Evolutionary conservation across 2,888 invertebrate genomes (phyloP).

Genomic region (Lordiphosa fenestrarum): DNA sequence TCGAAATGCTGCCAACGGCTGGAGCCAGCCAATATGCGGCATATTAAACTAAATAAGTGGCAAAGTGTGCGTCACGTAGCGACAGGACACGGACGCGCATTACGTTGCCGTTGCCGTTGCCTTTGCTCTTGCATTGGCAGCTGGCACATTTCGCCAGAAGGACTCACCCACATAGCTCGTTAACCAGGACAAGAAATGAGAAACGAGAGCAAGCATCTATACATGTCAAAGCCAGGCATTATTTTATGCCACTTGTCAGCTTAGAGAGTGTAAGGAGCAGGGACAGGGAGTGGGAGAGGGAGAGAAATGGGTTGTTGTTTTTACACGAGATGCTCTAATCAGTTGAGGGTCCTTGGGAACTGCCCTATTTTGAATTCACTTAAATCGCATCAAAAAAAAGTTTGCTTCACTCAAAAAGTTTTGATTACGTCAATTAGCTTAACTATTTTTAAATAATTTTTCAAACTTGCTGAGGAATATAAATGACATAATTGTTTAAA

Average conservation of each 20-base stretch:
- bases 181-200: conserved; percentile 14
- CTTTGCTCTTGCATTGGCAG: conserved; percentile 11
- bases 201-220: conserved; percentile 22
- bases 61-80: conserved; percentile 43
- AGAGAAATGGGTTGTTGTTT: too few species aligned
- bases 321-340: too few species aligned
- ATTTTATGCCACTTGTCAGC: conserved; percentile 41
- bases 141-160: conserved; percentile 7
- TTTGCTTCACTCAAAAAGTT: too few species aligned
- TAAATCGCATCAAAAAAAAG: too few species aligned
- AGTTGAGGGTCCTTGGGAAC: too few species aligned
- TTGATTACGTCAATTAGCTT: too few species aligned
- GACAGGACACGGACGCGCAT: conserved; percentile 28
- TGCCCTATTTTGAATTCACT: too few species aligned
- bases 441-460: too few species aligned
- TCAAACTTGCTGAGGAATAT: too few species aligned
- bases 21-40: conserved; percentile 14
- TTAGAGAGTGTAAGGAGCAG: conserved; percentile 17
- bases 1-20: background rate
- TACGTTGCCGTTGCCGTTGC: too few species aligned
- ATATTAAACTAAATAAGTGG: conserved; percentile 48
- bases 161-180: conserved; percentile 25
- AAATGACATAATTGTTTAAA: too few species aligned
- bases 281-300: too few species aligned
- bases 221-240: conserved; percentile 45